These are phyloP conservation scores for Polyploca ridens DNA, from an alignment of 2,888 invertebrate genomes.

Conservation along the genomic window DNA sequence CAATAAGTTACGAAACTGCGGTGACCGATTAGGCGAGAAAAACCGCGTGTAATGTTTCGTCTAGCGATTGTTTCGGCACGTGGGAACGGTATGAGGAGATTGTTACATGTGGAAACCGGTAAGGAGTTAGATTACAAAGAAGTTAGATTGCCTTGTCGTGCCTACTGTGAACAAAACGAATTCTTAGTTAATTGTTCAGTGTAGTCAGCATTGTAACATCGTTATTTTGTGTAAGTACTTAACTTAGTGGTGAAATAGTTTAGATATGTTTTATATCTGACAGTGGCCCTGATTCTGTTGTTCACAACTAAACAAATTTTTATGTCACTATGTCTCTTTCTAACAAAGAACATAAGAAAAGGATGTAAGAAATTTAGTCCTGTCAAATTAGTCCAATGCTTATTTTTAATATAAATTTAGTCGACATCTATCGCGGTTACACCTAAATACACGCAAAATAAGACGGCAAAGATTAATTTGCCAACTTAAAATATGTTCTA, in stretches of 20 bases:
- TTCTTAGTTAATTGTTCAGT: slow-evolving; percentile 34
- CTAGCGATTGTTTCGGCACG: slow-evolving; percentile 58
- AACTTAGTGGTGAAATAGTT: slow-evolving; percentile 16
- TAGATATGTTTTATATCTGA: background rate
- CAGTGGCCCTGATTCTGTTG: too few species aligned
- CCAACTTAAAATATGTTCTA: too few species aligned
- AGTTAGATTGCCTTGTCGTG: slow-evolving; percentile 11
- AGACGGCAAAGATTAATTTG: too few species aligned
- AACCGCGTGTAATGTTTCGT: slow-evolving; percentile 49
- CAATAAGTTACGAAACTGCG: slow-evolving; percentile 73
- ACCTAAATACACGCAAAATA: too few species aligned
- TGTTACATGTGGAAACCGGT: slow-evolving; percentile 24
- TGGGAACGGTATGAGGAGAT: slow-evolving; percentile 73
- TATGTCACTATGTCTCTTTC: too few species aligned
- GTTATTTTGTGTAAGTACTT: slow-evolving; percentile 22
- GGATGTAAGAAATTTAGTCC: too few species aligned
- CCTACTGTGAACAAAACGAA: slow-evolving; percentile 26
- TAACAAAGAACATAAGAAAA: too few species aligned
- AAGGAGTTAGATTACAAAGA: slow-evolving; percentile 10
- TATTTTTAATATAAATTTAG: too few species aligned
- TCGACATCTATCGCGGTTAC: too few species aligned
- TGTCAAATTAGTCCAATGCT: too few species aligned
- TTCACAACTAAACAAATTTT: too few species aligned
- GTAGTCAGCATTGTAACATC: slow-evolving; percentile 15
- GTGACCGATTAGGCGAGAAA: slow-evolving; percentile 72